Evolutionary conservation across 2,113 vertebrate species (phyloP).

Genomic region (Condylura cristata): DNA sequence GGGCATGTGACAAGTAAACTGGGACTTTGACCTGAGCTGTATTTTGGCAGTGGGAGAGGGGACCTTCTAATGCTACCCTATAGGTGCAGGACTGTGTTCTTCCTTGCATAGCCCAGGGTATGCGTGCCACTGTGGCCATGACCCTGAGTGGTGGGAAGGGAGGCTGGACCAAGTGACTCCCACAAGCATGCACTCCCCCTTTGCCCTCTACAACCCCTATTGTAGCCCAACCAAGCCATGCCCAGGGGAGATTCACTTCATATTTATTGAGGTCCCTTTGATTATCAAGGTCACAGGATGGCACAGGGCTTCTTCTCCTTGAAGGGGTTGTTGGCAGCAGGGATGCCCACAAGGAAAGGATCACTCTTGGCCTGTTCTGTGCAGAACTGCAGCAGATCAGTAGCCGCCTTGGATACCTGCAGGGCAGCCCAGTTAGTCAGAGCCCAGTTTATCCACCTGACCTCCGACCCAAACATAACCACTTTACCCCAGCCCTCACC

Average conservation of each 20-base stretch:
- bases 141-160: not conserved
- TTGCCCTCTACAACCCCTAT: not conserved
- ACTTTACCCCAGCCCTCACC: conserved; percentile 75
- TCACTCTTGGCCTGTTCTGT: conserved; percentile 87
- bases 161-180: not conserved
- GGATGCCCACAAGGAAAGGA: conserved; percentile 89
- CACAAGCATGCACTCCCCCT: not conserved
- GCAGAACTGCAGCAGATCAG: conserved; percentile 89
- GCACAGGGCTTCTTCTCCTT: conserved; percentile 90
- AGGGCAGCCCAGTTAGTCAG: not conserved
- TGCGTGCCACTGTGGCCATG: not conserved
- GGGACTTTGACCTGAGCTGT: not conserved
- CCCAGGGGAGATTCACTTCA: not conserved
- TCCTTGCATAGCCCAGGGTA: not conserved
- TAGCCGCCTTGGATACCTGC: conserved; percentile 89
- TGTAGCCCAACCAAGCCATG: not conserved
- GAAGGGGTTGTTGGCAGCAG: conserved; percentile 89
- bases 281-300: conserved; percentile 80
- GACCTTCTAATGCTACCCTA: not conserved
- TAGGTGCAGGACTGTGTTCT: not conserved
- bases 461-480: rapidly evolving
- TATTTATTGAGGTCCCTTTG: not conserved
- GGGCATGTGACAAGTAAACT: not conserved
- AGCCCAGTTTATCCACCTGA: not conserved
- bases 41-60: not conserved